Base-by-base conservation (phyloP, 2,888 invertebrate genomes). In the Acutogordius australiensis region DNA sequence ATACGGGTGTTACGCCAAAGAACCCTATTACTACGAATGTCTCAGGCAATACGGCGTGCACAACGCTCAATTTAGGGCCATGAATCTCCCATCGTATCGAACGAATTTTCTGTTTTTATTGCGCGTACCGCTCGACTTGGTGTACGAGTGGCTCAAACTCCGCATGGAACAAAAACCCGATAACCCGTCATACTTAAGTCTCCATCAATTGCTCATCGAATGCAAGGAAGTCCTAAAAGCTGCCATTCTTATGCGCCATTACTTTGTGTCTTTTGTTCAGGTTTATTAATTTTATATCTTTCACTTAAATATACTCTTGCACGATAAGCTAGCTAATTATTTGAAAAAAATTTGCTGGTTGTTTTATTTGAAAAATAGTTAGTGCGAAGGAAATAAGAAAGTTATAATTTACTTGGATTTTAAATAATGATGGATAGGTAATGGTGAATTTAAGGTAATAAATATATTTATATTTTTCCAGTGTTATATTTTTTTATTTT, bases 61-160 rank as follows among this genome's bases (percentile, higher is more conserved):
- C 80, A 81, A 82, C 62, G 73, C 77, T 8, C 82, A 84, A 72
- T 79, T 81, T 60, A 72, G 76, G 62, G 75, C 78, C n/a, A 77
- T 87, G 71, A 77, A 78, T 62, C 74, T 90, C 64, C 90, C 88
- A 0, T 82, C 84, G 1, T 86, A 85, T 73, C 77, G 73, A 65
- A 78, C 81, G 37, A 78, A 81, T 63, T 90, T 85, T 73, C 76
- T 88, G 60, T 84, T 87, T 70, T 76, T 90, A 21, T 79, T 82
- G 62, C 78, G 81, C 60, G 79, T 88, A 60, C 83, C 85, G 28
- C 73, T 91, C 67, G 85, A 88, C 71, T 80, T 87, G n/a, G 80
- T 86, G 63, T 83, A 87, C 68, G 87, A 90, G 71, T 88, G 86
- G 73, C 74, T 90, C 51, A 74, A 79, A 62, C 79, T 88, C 76